These are phyloP conservation scores for Lepeophtheirus nordmannii DNA, from an alignment of 2,888 invertebrate species.

Conservation along the genomic window DNA sequence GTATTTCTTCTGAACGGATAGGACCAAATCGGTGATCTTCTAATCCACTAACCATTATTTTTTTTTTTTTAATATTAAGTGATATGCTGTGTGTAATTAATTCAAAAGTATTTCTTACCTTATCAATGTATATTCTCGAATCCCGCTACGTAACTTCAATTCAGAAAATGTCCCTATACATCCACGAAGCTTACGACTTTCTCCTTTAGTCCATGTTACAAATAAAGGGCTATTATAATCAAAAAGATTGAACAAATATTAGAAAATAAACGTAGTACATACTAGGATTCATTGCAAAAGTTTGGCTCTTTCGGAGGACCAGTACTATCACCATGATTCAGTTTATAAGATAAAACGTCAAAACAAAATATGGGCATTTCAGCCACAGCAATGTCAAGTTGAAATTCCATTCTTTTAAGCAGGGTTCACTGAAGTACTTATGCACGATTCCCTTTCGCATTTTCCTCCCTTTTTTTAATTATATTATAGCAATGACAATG, in stretches of 20 bases:
- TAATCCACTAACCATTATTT: conserved; percentile 54
- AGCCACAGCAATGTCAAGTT: conserved; percentile 31
- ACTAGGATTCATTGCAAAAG: conserved; percentile 30
- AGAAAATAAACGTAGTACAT: conserved; percentile 25
- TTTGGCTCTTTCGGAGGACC: conserved; percentile 50
- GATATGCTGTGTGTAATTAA: too few relatives aligned
- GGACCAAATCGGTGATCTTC: conserved; percentile 94
- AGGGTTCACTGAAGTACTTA: too few relatives aligned
- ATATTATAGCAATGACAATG: too few relatives aligned
- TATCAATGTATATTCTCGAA: conserved; percentile 89
- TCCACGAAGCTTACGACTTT: conserved; percentile 81
- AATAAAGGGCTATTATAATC: conserved; percentile 62
- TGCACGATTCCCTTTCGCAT: too few relatives aligned
- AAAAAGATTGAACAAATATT: not conserved
- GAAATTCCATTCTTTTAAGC: too few relatives aligned
- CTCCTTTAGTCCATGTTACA: conserved; percentile 97
- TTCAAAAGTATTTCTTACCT: too few relatives aligned
- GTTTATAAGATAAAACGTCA: conserved; percentile 86
- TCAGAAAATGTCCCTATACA: conserved; percentile 98
- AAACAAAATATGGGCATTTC: conserved; percentile 99
- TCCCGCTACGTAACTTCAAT: conserved; percentile 80
- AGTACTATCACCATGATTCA: conserved; percentile 56
- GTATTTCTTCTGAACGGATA: conserved; percentile 79
- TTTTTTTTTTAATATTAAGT: not conserved
- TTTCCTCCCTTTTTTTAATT: too few relatives aligned